phyloP scores from a whole-genome alignment of 2,797 vertebrate genomes.

The Caiman crocodilus region DNA sequence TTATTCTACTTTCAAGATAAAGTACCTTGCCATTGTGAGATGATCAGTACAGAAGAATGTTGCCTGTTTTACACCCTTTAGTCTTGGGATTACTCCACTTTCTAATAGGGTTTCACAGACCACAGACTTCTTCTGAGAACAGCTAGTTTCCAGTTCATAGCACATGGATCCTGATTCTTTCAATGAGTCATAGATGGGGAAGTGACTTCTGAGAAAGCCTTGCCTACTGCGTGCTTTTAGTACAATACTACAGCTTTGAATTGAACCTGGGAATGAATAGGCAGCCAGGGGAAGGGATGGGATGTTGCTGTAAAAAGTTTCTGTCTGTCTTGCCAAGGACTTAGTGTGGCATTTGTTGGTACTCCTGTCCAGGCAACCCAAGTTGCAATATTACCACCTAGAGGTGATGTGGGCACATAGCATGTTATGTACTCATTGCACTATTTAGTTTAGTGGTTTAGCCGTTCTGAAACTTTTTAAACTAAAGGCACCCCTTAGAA shows the following conservation, averaged over 20 bases:
- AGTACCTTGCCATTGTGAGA: neutral
- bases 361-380: neutral
- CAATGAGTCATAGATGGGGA: neutral
- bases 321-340: neutral
- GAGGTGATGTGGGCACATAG: neutral
- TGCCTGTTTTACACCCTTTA: neutral
- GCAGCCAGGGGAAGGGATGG: neutral
- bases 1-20: neutral
- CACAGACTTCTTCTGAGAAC: neutral
- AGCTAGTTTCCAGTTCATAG: neutral
- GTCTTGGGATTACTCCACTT: neutral
- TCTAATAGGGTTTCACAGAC: neutral
- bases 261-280: neutral
- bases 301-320: neutral
- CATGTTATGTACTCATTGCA: neutral
- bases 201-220: neutral
- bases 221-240: neutral
- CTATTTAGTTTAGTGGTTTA: neutral
- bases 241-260: neutral
- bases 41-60: neutral
- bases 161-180: neutral
- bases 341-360: neutral
- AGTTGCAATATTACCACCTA: neutral
- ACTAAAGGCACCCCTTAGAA: neutral
- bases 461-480: conserved; percentile 3